These are phyloP conservation scores for Actinemys pallida DNA, from an alignment of 2,113 vertebrate genomes.

Conservation along the genomic window DNA sequence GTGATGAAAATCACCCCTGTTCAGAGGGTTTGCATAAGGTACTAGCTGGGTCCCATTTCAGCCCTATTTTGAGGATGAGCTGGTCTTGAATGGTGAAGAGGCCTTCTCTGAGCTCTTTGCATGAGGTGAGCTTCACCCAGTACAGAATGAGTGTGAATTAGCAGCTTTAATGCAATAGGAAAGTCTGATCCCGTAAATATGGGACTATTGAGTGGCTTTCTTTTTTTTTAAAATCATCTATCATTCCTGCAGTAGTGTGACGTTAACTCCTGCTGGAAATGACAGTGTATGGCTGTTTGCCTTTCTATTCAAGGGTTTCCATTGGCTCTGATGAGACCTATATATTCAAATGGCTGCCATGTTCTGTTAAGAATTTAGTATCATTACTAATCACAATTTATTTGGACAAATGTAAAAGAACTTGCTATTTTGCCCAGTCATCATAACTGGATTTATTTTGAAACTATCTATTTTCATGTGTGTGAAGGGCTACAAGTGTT, in stretches of 20 bases:
- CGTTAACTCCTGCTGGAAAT: slow-evolving; percentile 71
- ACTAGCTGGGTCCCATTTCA: neutral
- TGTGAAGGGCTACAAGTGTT: neutral
- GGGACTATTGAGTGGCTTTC: neutral
- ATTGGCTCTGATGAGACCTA: neutral
- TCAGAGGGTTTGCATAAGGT: neutral
- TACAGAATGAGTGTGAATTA: slow-evolving; percentile 1
- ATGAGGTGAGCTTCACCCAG: neutral
- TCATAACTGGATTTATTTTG: neutral
- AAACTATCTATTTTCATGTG: neutral
- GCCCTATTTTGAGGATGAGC: neutral
- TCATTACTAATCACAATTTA: neutral
- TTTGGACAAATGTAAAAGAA: neutral
- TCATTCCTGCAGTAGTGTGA: slow-evolving; percentile 46
- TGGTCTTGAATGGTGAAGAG: accelerated
- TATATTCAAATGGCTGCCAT: neutral
- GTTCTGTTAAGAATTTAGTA: neutral
- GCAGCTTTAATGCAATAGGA: neutral
- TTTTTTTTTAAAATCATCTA: neutral
- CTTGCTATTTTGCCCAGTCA: neutral
- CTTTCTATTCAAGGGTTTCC: neutral
- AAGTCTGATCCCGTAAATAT: neutral
- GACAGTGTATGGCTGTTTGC: neutral
- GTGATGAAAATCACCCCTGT: neutral
- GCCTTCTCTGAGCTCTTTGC: neutral